phyloP scores from a whole-genome alignment of 2,797 vertebrate species.

The Eleutherodactylus coqui region DNA sequence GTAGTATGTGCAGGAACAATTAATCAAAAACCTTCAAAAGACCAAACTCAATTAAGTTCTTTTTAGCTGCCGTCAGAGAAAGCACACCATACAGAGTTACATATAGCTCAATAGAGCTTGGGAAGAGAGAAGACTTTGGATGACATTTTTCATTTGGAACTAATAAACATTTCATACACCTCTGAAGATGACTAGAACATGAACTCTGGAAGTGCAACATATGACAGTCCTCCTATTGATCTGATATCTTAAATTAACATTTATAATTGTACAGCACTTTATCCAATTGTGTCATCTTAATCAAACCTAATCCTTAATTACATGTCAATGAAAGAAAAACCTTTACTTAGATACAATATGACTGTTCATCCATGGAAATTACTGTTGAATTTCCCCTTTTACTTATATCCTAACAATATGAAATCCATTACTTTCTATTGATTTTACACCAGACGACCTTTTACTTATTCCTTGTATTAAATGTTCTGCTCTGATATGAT shows the following conservation, averaged over 20 bases:
- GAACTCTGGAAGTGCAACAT: not conserved
- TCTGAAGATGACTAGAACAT: not conserved
- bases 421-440: not conserved
- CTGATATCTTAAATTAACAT: not conserved
- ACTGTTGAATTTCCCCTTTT: not conserved
- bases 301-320: not conserved
- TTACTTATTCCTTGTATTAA: constrained; percentile 3
- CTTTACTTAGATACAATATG: not conserved
- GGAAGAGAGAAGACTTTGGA: not conserved
- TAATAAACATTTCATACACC: not conserved
- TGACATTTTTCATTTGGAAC: not conserved
- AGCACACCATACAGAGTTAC: not conserved
- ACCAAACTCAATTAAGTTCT: too few relatives aligned
- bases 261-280: not conserved
- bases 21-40: too few relatives aligned
- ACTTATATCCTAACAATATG: constrained; percentile 22
- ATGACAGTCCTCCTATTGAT: not conserved
- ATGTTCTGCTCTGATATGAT: constrained; percentile 1
- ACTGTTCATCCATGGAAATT: not conserved
- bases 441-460: constrained; percentile 19
- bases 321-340: not conserved
- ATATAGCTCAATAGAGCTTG: not conserved
- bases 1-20: too few relatives aligned
- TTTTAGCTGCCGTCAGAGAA: too few relatives aligned
- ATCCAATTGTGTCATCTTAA: not conserved